Conservation (phyloP, 2,797 vertebrate genomes). For the Sebastes reedi region DNA sequence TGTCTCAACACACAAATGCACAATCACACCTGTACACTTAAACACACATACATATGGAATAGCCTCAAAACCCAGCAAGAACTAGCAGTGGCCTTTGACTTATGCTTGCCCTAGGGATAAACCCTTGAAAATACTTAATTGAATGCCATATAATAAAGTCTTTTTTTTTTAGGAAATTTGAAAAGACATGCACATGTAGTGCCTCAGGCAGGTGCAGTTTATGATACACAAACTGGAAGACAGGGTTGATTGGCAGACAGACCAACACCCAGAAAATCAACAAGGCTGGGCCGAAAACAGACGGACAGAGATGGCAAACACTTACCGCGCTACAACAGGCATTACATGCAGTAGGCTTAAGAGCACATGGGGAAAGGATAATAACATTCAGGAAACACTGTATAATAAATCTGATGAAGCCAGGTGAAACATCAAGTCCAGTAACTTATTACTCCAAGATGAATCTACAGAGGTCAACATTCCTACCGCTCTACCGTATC, state of each 20-base stretch:
- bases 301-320: background rate
- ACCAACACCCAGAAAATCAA: background rate
- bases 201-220: background rate
- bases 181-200: too few relatives aligned
- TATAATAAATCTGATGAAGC: conserved; percentile 23
- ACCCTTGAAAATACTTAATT: too few relatives aligned
- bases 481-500: conserved; percentile 25
- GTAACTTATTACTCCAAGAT: conserved; percentile 14
- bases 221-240: background rate
- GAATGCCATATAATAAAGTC: too few relatives aligned
- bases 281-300: background rate
- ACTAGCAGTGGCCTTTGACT: too few relatives aligned
- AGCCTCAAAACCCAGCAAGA: too few relatives aligned
- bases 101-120: too few relatives aligned
- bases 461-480: conserved; percentile 30
- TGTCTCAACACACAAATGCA: too few relatives aligned
- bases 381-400: conserved; percentile 2
- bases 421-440: conserved; percentile 17
- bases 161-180: too few relatives aligned
- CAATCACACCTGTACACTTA: too few relatives aligned
- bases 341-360: conserved; percentile 29
- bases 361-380: conserved; percentile 3
- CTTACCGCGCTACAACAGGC: background rate
- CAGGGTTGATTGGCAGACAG: background rate
- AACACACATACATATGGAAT: too few relatives aligned